These are phyloP conservation scores for Centropus bengalensis DNA, from an alignment of 2,113 vertebrate species.

Conservation along the genomic window DNA sequence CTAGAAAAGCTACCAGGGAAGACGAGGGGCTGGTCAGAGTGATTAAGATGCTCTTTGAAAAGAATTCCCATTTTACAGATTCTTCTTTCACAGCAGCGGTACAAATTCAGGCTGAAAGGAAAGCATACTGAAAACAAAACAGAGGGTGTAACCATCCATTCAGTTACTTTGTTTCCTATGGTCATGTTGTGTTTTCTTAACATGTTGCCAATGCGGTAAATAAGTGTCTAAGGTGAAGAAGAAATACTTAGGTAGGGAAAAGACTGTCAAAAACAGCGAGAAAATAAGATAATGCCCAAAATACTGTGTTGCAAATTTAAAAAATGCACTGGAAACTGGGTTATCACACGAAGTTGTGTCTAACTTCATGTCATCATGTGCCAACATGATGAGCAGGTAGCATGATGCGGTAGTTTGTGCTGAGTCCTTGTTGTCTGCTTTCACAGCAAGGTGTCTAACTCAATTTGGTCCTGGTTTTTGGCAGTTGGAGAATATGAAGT, in stretches of 20 bases:
- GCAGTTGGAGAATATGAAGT: background rate
- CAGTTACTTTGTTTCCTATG: background rate
- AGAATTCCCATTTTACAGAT: background rate
- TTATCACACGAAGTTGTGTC: background rate
- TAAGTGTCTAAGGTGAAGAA: background rate
- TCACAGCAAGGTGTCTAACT: background rate
- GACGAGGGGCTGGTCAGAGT: background rate
- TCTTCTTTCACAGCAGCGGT: background rate
- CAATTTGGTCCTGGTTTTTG: background rate
- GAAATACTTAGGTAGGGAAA: background rate
- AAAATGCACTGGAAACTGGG: background rate
- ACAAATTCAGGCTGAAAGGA: background rate
- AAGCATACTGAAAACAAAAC: background rate
- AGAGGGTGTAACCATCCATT: background rate
- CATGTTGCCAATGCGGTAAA: rapidly evolving
- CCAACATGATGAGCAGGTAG: background rate
- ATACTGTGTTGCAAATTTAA: rapidly evolving
- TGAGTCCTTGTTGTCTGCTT: background rate
- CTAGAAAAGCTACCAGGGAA: background rate
- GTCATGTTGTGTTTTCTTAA: background rate
- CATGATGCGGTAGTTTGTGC: background rate
- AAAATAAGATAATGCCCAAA: background rate
- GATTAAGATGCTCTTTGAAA: background rate
- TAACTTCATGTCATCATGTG: rapidly evolving
- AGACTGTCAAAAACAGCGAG: background rate